phyloP scores from a whole-genome alignment of 2,888 invertebrate genomes.

The Chymomyza amoena region DNA sequence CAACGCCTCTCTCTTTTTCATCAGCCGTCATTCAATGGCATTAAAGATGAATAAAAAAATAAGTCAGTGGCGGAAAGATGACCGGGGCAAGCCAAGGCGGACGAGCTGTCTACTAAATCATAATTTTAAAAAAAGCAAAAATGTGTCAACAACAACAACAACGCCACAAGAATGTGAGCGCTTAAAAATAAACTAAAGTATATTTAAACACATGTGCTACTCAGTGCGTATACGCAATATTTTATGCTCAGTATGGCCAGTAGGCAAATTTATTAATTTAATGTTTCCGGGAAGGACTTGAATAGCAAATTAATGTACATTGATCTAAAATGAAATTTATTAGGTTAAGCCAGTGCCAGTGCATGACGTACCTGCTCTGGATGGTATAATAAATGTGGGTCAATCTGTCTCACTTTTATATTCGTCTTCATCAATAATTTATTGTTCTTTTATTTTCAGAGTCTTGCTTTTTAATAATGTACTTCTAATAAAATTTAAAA shows the following conservation, averaged over 20 bases:
- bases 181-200: conserved; percentile 19
- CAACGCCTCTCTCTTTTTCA: neutral
- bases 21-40: conserved; percentile 67
- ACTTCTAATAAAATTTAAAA: no score
- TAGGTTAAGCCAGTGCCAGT: no score
- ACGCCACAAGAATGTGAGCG: conserved; percentile 14
- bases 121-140: conserved; percentile 28
- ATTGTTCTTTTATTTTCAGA: no score
- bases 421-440: no score
- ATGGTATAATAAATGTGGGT: no score
- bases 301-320: no score
- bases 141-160: conserved; percentile 17
- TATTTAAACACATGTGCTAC: neutral
- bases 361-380: no score
- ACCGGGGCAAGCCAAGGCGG: neutral
- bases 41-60: conserved; percentile 60
- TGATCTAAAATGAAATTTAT: no score
- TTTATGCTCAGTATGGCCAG: conserved; percentile 34
- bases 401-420: no score
- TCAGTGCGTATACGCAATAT: conserved; percentile 42
- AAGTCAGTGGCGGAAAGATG: conserved; percentile 5
- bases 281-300: neutral
- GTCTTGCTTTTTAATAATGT: no score
- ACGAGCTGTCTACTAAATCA: conserved; percentile 43
- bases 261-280: neutral